Percentiles rank a stretch among this genome's conserved stretches.
These are phyloP conservation scores for Candidula unifasciata DNA, from an alignment of 2,888 invertebrate genomes.

Conservation along the genomic window DNA sequence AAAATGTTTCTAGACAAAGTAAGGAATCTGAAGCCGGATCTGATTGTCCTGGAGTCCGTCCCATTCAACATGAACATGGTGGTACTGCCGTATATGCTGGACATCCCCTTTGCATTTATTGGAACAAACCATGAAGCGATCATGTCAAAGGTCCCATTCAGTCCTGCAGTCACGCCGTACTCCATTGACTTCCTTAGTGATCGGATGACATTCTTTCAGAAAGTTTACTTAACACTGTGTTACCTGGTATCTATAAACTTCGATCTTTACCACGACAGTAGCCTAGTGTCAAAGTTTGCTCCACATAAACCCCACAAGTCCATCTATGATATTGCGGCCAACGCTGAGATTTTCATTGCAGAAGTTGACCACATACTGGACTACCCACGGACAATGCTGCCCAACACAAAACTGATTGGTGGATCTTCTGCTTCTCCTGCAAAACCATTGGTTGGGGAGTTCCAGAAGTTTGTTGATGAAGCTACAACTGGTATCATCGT, in stretches of 20 bases:
- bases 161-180: constrained; percentile 39
- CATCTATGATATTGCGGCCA: constrained; percentile 45
- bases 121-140: constrained; percentile 49
- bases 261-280: constrained; percentile 48
- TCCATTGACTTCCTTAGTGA: constrained; percentile 28
- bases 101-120: constrained; percentile 51
- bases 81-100: constrained; percentile 51
- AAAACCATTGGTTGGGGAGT: constrained; percentile 52
- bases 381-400: constrained; percentile 49
- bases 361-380: constrained; percentile 58
- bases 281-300: constrained; percentile 52
- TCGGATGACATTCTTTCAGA: constrained; percentile 48
- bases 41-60: constrained; percentile 52
- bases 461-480: constrained; percentile 54
- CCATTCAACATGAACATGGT: constrained; percentile 50
- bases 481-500: constrained; percentile 56
- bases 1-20: constrained; percentile 35
- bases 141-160: constrained; percentile 49
- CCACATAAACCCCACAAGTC: constrained; percentile 54
- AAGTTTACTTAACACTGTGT: constrained; percentile 43
- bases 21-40: constrained; percentile 43
- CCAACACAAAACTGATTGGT: constrained; percentile 59
- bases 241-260: constrained; percentile 24
- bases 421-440: constrained; percentile 58
- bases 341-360: constrained; percentile 53